Conservation (phyloP, 2,888 invertebrate species). For the Osmoderma eremita region DNA sequence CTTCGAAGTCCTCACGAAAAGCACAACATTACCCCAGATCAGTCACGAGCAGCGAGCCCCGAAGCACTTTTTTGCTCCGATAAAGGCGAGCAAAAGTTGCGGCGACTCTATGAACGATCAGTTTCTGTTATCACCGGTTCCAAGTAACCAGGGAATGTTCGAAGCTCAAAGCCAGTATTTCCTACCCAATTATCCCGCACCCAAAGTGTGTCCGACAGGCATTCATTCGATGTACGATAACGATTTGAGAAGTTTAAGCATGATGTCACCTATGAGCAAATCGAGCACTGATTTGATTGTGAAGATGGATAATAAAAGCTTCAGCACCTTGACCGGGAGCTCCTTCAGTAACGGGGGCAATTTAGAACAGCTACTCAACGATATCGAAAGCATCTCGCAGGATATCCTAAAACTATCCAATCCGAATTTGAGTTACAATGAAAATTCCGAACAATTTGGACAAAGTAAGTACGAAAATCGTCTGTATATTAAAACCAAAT, state of each 20-base stretch:
- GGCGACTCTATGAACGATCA: conserved; percentile 56
- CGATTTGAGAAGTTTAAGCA: conserved; percentile 22
- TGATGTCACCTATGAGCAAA: conserved; percentile 53
- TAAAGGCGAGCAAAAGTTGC: conserved; percentile 56
- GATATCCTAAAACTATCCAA: conserved; percentile 57
- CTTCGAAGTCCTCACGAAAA: conserved; percentile 48
- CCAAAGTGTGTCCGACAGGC: conserved; percentile 1
- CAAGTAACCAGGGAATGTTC: conserved; percentile 25
- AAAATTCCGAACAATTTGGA: conserved; percentile 13
- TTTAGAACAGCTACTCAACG: conserved; percentile 74
- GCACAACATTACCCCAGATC: conserved; percentile 36
- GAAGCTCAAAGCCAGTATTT: conserved; percentile 34
- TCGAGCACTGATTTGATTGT: conserved; percentile 60
- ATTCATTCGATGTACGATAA: conserved; percentile 35
- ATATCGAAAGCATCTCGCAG: conserved; percentile 71
- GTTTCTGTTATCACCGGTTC: conserved; percentile 42
- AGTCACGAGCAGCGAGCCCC: conserved; percentile 48
- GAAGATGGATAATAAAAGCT: conserved; percentile 59
- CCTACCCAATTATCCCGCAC: conserved; percentile 41
- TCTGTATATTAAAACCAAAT: background rate
- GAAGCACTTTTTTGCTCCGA: conserved; percentile 65
- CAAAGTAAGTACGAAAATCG: conserved; percentile 25
- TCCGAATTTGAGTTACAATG: conserved; percentile 41
- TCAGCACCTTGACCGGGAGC: conserved; percentile 54
- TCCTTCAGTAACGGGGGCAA: conserved; percentile 67